A percentile compares a stretch with the other conserved stretches of the same genome.
These are phyloP conservation scores for Heterocephalus glaber DNA, from an alignment of 2,113 vertebrate genomes.

Conservation along the genomic window DNA sequence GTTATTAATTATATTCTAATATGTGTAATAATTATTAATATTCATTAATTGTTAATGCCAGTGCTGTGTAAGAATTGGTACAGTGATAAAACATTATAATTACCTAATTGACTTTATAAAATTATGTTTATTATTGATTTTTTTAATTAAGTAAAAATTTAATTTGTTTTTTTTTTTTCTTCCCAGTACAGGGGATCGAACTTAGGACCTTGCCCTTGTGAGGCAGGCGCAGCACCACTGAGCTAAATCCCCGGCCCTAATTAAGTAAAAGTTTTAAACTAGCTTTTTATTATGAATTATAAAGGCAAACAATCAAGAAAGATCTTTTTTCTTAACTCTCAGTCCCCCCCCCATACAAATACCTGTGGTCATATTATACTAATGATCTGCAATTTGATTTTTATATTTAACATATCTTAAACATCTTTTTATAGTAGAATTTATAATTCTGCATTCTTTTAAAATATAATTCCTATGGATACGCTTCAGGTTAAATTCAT, in stretches of 20 bases:
- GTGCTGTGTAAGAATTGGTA: constrained; percentile 16
- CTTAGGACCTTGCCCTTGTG: no score
- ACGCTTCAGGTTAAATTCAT: constrained; percentile 41
- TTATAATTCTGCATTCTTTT: constrained; percentile 1
- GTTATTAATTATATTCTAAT: background rate
- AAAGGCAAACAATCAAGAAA: constrained; percentile 51
- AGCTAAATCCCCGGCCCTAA: background rate
- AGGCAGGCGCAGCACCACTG: no score
- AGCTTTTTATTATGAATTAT: constrained; percentile 57
- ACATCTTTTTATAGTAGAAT: constrained; percentile 26
- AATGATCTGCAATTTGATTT: constrained; percentile 38
- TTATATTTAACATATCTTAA: constrained; percentile 14
- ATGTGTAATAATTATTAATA: background rate
- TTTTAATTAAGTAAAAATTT: constrained; percentile 5
- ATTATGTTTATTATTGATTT: constrained; percentile 1
- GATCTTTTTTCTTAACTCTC: background rate
- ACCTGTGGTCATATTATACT: background rate
- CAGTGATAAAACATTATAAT: background rate
- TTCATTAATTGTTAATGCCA: background rate
- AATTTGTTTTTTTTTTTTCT: no score
- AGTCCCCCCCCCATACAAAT: background rate
- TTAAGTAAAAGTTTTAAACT: constrained; percentile 50
- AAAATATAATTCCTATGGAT: constrained; percentile 1
- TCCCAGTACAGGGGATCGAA: no score
- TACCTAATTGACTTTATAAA: constrained; percentile 45